A percentile compares a stretch with the other conserved stretches of the same genome.
Evolutionary conservation across 1,140 invertebrate genomes (phyloP).

Genomic region (Argopecten irradians): DNA sequence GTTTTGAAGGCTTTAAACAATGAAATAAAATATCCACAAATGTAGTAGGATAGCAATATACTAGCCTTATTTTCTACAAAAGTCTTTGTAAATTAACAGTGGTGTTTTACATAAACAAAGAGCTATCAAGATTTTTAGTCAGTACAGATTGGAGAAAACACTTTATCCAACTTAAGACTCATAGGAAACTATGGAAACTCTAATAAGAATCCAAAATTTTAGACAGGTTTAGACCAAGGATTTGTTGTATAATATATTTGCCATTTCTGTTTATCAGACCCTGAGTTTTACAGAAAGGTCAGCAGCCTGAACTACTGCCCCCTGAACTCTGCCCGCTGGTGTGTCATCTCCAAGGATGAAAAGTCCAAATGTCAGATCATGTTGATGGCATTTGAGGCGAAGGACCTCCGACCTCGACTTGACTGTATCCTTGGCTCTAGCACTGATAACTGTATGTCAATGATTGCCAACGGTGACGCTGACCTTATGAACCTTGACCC

Average conservation of each 20-base stretch:
- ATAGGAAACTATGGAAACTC: too few relatives aligned
- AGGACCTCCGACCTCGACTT: constrained; percentile 90
- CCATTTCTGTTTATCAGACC: constrained; percentile 57
- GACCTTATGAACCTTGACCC: constrained; percentile 76
- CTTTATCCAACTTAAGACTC: not conserved
- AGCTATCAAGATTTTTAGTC: too few relatives aligned
- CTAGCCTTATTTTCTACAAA: too few relatives aligned
- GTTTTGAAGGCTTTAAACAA: too few relatives aligned
- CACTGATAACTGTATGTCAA: constrained; percentile 93
- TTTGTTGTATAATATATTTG: too few relatives aligned
- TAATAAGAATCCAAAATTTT: too few relatives aligned
- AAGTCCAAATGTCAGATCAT: constrained; percentile 95
- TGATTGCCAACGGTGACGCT: constrained; percentile 83
- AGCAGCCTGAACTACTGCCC: constrained; percentile 71
- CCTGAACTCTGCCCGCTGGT: constrained; percentile 77
- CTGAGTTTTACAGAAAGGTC: constrained; percentile 62
- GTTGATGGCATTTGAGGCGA: constrained; percentile 89
- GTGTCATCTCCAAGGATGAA: constrained; percentile 93
- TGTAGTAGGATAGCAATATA: too few relatives aligned
- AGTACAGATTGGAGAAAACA: too few relatives aligned
- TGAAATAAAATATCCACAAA: too few relatives aligned
- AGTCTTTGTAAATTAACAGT: too few relatives aligned
- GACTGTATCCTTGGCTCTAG: constrained; percentile 90
- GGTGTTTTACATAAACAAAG: too few relatives aligned
- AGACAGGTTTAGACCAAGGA: too few relatives aligned